Conservation (phyloP, 2,888 invertebrate genomes). For the Thyatira batis region DNA sequence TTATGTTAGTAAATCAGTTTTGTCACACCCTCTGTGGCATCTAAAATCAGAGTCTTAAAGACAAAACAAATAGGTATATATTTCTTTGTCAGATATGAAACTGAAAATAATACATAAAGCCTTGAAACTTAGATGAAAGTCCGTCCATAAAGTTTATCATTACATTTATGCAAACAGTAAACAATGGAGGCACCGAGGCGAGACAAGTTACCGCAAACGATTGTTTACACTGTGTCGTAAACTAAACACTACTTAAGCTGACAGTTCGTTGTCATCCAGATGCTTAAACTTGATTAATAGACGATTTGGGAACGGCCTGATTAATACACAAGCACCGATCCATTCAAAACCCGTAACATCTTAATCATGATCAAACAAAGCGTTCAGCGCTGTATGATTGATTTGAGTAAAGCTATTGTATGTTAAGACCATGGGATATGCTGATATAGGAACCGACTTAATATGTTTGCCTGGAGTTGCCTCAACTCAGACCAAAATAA, state of each 20-base stretch:
- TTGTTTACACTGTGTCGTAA: constrained; percentile 68
- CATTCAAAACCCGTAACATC: constrained; percentile 59
- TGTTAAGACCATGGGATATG: constrained; percentile 7
- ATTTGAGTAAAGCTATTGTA: constrained; percentile 28
- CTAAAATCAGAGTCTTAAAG: neutral
- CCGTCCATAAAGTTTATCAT: constrained; percentile 37
- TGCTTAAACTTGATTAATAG: constrained; percentile 80
- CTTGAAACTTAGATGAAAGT: constrained; percentile 9
- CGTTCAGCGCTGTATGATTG: constrained; percentile 48
- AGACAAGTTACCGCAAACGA: constrained; percentile 66
- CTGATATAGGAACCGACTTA: neutral
- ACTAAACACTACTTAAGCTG: constrained; percentile 79
- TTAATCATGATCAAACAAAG: constrained; percentile 69
- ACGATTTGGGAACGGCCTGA: constrained; percentile 69
- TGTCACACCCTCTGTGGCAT: neutral
- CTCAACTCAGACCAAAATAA: neutral
- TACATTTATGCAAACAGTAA: constrained; percentile 64
- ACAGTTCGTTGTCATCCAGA: constrained; percentile 78
- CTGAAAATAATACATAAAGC: constrained; percentile 11
- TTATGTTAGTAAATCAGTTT: too few relatives aligned
- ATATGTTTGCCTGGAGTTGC: neutral
- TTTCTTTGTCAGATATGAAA: constrained; percentile 3
- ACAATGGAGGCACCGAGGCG: constrained; percentile 64
- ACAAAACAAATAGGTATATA: neutral
- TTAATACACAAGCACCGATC: constrained; percentile 66